phyloP scores from a whole-genome alignment of 2,113 vertebrate species.

The Gallinago jamesoni region DNA sequence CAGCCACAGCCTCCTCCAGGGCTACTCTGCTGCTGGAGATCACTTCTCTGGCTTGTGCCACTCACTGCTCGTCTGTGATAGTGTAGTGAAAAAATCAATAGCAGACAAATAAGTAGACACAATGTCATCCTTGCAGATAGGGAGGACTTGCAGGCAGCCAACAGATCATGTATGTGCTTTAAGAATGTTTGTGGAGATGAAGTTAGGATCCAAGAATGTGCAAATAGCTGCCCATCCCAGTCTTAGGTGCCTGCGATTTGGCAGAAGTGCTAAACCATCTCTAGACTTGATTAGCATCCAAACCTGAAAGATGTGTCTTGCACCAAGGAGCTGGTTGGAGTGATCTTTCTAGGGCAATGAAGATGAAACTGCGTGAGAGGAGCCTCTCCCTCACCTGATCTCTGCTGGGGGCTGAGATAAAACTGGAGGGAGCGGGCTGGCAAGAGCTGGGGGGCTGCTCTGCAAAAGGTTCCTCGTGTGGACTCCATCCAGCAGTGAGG shows the following conservation, averaged over 20 bases:
- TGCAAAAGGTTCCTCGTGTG: neutral
- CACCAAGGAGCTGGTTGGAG: neutral
- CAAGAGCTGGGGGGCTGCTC: neutral
- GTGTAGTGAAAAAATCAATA: neutral
- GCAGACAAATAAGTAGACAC: constrained; percentile 40
- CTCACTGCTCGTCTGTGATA: neutral
- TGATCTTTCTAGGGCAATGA: neutral
- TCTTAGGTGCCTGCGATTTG: neutral
- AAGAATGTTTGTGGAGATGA: constrained; percentile 13
- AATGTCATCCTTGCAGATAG: constrained; percentile 51
- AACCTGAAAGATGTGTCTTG: neutral
- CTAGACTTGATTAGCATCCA: neutral
- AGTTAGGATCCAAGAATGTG: constrained; percentile 9
- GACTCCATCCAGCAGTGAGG: neutral
- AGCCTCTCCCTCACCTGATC: neutral
- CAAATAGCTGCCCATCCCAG: neutral
- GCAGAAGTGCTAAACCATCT: neutral
- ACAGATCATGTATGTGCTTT: constrained; percentile 5
- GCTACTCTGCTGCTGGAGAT: neutral
- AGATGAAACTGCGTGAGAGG: neutral
- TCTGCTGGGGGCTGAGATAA: neutral
- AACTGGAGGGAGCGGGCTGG: neutral
- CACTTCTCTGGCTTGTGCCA: neutral
- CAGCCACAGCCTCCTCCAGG: neutral
- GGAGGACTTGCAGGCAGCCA: constrained; percentile 22